Conservation (phyloP, 2,113 vertebrate species). For the Leucoraja erinaceus region DNA sequence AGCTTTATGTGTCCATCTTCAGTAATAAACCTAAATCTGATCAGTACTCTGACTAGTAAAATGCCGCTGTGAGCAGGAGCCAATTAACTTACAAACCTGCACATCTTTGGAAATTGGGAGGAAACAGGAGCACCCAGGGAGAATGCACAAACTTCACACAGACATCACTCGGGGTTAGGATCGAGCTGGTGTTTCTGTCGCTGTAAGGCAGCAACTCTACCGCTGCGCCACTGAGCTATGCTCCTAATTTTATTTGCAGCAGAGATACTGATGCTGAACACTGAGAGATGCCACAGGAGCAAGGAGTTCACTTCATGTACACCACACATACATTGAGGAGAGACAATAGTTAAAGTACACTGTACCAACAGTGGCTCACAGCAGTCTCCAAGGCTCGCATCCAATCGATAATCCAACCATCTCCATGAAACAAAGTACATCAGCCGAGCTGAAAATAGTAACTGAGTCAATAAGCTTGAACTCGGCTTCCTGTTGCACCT, state of each 20-base stretch:
- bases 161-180: no score
- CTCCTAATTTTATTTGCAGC: neutral
- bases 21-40: no score
- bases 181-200: no score
- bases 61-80: no score
- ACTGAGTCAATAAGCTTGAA: neutral
- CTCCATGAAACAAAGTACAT: neutral
- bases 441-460: conserved; percentile 25
- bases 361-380: conserved; percentile 38
- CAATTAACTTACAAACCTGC: no score
- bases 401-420: conserved; percentile 17
- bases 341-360: neutral
- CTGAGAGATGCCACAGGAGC: neutral
- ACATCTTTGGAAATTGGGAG: no score
- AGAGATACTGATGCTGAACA: neutral
- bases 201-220: no score
- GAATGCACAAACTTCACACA: no score
- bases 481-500: neutral
- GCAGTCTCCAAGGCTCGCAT: neutral
- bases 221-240: no score
- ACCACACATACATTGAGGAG: neutral
- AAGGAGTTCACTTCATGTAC: neutral
- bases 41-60: no score
- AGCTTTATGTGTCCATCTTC: no score
- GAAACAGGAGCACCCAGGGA: no score